Conservation (phyloP, 2,888 invertebrate species). For the Tanytarsus gracilentus region DNA sequence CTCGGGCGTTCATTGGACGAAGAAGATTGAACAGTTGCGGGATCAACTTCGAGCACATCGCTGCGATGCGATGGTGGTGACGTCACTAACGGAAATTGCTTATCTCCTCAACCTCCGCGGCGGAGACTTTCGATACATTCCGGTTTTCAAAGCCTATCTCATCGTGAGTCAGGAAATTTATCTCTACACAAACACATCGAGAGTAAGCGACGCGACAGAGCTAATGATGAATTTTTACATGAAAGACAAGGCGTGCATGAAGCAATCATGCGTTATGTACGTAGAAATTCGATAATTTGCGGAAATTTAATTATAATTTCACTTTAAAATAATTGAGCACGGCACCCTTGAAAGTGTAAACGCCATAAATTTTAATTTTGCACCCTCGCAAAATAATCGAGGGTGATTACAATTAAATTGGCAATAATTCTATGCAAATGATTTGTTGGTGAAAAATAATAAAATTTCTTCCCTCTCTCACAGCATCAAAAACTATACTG, state of each 20-base stretch:
- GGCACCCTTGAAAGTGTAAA: not conserved
- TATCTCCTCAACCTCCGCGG: conserved; percentile 87
- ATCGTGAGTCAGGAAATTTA: conserved; percentile 57
- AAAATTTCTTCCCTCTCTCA: too few species aligned
- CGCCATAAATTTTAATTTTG: conserved; percentile 6
- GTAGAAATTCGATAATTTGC: too few species aligned
- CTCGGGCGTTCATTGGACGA: conserved; percentile 60
- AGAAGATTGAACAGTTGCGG: conserved; percentile 62
- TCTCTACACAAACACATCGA: conserved; percentile 60
- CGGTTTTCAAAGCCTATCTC: conserved; percentile 68
- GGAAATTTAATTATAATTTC: too few species aligned
- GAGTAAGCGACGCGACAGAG: conserved; percentile 50
- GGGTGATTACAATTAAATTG: too few species aligned
- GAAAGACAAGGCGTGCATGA: conserved; percentile 50
- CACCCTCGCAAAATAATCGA: not conserved
- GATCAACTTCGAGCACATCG: conserved; percentile 51
- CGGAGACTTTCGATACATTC: conserved; percentile 69
- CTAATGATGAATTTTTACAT: conserved; percentile 42
- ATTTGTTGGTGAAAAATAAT: not conserved
- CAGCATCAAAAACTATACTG: conserved; percentile 60
- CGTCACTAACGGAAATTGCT: conserved; percentile 78
- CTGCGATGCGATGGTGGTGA: conserved; percentile 71
- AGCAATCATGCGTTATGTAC: conserved; percentile 55
- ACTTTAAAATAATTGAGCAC: not conserved
- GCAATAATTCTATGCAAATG: too few species aligned